Conservation (phyloP, 37 sponge, comb jelly and placozoan species). For the Hormiphora californensis region DNA sequence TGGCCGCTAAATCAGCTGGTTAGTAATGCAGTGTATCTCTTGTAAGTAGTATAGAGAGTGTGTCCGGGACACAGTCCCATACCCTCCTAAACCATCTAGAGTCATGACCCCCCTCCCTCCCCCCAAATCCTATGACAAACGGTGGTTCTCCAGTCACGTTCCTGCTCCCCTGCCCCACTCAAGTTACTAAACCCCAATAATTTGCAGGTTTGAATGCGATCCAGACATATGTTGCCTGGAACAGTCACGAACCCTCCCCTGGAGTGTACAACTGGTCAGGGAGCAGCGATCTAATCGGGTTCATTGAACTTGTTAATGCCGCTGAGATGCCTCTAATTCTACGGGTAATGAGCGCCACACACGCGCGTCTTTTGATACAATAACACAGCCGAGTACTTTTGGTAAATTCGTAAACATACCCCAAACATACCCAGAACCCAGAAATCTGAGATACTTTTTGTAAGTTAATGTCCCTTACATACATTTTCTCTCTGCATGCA, state of each 20-base stretch:
- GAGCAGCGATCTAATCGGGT: constrained; percentile 36
- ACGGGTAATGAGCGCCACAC: constrained; percentile 37
- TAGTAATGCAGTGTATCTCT: constrained; percentile 54
- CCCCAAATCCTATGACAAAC: too few species aligned
- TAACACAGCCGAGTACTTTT: too few species aligned
- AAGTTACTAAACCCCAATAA: too few species aligned
- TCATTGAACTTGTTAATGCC: constrained; percentile 73
- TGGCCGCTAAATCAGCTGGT: constrained; percentile 48
- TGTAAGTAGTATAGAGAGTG: constrained; percentile 89
- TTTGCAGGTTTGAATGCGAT: constrained; percentile 80
- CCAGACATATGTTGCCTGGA: constrained; percentile 98
- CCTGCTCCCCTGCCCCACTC: too few species aligned
- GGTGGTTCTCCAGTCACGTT: too few species aligned
- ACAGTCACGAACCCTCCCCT: constrained; percentile 76
- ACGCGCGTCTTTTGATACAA: too few species aligned
- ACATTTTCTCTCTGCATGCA: too few species aligned
- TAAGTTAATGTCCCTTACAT: too few species aligned
- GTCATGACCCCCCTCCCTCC: too few species aligned
- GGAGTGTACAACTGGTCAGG: constrained; percentile 62
- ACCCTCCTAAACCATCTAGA: too few species aligned
- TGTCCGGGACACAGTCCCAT: constrained; percentile 93
- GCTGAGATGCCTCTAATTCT: constrained; percentile 78
- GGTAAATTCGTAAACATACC: too few species aligned
- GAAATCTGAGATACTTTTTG: background rate
- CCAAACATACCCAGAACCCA: background rate